These are phyloP conservation scores for Xestia c-nigrum DNA, from an alignment of 2,888 invertebrate species.

Conservation along the genomic window DNA sequence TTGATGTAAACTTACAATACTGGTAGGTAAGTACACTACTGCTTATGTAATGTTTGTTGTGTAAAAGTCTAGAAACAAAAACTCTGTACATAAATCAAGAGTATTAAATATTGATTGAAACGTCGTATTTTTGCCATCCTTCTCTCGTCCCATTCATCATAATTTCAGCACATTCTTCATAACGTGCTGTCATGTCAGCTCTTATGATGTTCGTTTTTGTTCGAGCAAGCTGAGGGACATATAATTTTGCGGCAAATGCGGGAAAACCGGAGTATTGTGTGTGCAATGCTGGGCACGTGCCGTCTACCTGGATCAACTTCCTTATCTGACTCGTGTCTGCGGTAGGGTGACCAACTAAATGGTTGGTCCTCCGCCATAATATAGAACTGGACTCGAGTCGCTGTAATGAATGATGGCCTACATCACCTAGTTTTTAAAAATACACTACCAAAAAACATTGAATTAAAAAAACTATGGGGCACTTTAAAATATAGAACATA, in stretches of 20 bases:
- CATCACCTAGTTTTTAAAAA: neutral
- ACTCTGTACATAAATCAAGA: neutral
- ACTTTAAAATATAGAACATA: neutral
- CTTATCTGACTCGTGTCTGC: conserved; percentile 71
- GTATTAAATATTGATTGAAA: neutral
- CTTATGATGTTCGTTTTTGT: conserved; percentile 43
- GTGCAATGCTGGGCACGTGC: conserved; percentile 66
- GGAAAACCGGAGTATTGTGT: conserved; percentile 52
- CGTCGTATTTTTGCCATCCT: neutral
- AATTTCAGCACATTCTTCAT: conserved; percentile 14
- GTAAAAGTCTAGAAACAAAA: neutral
- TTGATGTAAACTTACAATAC: neutral
- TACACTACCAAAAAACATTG: neutral
- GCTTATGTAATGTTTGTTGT: neutral
- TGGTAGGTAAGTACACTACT: neutral
- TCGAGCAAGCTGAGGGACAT: conserved; percentile 17
- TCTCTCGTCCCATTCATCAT: conserved; percentile 10
- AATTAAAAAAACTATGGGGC: neutral
- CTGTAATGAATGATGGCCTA: neutral
- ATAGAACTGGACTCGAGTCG: neutral
- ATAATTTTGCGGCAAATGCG: conserved; percentile 56
- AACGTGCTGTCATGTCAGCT: conserved; percentile 18
- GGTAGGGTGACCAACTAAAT: conserved; percentile 47
- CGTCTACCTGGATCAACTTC: conserved; percentile 77
- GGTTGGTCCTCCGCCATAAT: neutral